Evolutionary conservation across 2,888 invertebrate species (phyloP).

Genomic region (Eledona agricola): DNA sequence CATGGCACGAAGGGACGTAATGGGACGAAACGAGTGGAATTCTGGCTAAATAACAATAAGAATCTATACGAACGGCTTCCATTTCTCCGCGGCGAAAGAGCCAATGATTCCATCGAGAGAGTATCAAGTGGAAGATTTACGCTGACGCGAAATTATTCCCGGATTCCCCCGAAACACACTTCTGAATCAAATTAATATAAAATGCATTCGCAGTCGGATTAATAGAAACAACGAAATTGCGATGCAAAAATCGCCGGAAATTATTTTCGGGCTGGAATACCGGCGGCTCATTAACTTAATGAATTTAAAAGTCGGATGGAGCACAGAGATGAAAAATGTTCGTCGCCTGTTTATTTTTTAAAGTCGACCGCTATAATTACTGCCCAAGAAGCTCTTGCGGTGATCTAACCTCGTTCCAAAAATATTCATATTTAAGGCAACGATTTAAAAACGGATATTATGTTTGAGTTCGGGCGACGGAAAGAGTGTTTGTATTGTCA

Average conservation of each 20-base stretch:
- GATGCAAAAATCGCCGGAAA: constrained; percentile 18
- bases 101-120: too few species aligned
- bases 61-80: constrained; percentile 28
- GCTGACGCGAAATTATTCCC: too few species aligned
- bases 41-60: constrained; percentile 35
- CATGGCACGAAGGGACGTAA: constrained; percentile 47
- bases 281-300: constrained; percentile 42
- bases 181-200: too few species aligned
- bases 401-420: constrained; percentile 7
- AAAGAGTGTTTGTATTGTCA: constrained; percentile 14
- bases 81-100: too few species aligned
- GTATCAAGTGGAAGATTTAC: too few species aligned
- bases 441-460: constrained; percentile 12
- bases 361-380: constrained; percentile 19
- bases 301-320: constrained; percentile 35
- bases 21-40: constrained; percentile 42
- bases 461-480: constrained; percentile 7
- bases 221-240: background rate
- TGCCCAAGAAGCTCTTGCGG: constrained; percentile 13
- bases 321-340: constrained; percentile 15
- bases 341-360: constrained; percentile 13
- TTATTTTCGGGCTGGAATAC: constrained; percentile 31
- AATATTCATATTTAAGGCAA: constrained; percentile 16
- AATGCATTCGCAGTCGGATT: constrained; percentile 1
- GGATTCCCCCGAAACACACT: background rate